Base-by-base conservation (phyloP, 2,113 vertebrate genomes). In the Oenanthe melanoleuca region DNA sequence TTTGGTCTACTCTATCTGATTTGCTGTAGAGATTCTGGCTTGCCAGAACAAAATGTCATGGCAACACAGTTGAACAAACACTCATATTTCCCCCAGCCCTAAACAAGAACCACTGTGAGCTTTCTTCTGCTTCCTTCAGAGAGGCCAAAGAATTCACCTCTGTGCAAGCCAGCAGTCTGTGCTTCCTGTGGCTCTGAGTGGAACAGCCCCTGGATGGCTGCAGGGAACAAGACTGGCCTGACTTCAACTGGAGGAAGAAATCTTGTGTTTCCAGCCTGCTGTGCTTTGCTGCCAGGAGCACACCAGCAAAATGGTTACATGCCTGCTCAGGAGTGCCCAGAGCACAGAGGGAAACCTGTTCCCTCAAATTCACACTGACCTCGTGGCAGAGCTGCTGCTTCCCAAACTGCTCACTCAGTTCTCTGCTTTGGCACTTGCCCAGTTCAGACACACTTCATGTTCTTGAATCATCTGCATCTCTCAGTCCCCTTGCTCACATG, bases 91-190 rank as follows among this genome's bases (percentile, higher is more conserved):
- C 84, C 13, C 69, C 45, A 31, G 24, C 20, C 11, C 37, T 75
- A 38, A 89, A 60, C 11, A 79, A 53, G 47, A 89, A 37, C n/a
- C 21, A 56, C 16, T 19, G n/a, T 1, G 42, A 80, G 25, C 37
- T 38, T 63, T 20, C n/a, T 80, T 82, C 50, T 79, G 40, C 56
- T 86, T 80, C 44, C n/a, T 71, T 83, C 72, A 63, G 75, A 63
- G 26, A 38, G 2, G 33, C 21, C 67, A 80, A 75, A 82, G 33
- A 83, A 60, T 38, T 20, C 19, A 22, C 49, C 56, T 60, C 37
- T 4, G 1, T 22, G 33, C 21, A 49, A 52, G 26, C 31, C 55
- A 33, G 34, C 81, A 34, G 31, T 24, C 34, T 84, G 26, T 0
- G 0, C 67, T 59, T 83, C 40, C 71, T n/a, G 55, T 5, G 1